Evolutionary conservation across 1,140 invertebrate species (phyloP).

Genomic region (Dryas iulia): DNA sequence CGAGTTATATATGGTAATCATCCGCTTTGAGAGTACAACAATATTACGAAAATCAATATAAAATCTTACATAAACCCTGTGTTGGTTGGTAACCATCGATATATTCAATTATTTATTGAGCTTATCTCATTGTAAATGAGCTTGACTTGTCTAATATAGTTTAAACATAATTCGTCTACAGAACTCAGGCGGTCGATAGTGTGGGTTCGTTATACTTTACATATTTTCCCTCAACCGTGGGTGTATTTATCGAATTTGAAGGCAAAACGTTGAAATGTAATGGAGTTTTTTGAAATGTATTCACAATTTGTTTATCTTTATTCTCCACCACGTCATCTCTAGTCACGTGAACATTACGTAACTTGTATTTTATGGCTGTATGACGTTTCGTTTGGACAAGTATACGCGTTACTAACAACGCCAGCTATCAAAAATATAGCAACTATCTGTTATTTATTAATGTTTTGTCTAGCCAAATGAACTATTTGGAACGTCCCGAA

Average conservation of each 20-base stretch:
- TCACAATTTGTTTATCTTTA: slow-evolving; percentile 18
- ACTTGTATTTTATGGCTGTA: slow-evolving; percentile 25
- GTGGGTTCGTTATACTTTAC: slow-evolving; percentile 10
- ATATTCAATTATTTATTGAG: slow-evolving; percentile 14
- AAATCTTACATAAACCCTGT: slow-evolving; percentile 1
- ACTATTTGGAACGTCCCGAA: slow-evolving; percentile 19
- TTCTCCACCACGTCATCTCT: slow-evolving; percentile 25
- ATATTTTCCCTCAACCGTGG: neutral
- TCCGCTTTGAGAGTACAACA: neutral
- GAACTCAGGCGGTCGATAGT: slow-evolving; percentile 17
- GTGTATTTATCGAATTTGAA: slow-evolving; percentile 15
- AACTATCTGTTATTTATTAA: slow-evolving; percentile 20
- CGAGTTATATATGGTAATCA: neutral
- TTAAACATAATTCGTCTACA: slow-evolving; percentile 3
- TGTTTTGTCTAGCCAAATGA: slow-evolving; percentile 29
- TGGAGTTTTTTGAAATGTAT: slow-evolving; percentile 16
- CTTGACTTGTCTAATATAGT: slow-evolving; percentile 10
- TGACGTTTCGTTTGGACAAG: slow-evolving; percentile 14
- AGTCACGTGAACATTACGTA: slow-evolving; percentile 29
- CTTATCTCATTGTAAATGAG: slow-evolving; percentile 16
- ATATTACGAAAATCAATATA: slow-evolving; percentile 2
- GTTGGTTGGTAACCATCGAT: neutral
- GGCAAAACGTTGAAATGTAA: slow-evolving; percentile 8
- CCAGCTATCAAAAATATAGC: slow-evolving; percentile 6
- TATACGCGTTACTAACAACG: neutral